These are phyloP conservation scores for Notodonta ziczac DNA, from an alignment of 2,888 invertebrate species.

Conservation along the genomic window DNA sequence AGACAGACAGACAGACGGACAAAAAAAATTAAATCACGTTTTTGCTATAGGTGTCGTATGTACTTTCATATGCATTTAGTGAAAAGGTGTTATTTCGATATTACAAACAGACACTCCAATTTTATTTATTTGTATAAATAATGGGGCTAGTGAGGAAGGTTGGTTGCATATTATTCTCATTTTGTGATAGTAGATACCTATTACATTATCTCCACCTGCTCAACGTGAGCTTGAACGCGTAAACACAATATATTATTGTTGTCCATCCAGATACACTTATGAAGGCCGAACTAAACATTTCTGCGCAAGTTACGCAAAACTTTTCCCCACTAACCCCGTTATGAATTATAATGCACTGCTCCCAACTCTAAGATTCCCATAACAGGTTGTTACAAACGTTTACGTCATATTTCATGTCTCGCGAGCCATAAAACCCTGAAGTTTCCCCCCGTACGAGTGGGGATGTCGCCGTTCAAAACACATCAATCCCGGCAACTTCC, in stretches of 20 bases:
- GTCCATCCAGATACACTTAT: neutral
- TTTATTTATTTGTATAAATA: too few species aligned
- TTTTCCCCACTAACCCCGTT: conserved; percentile 4
- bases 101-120: too few species aligned
- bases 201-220: neutral
- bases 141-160: too few species aligned
- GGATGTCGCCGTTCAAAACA: conserved; percentile 56
- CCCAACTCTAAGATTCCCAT: conserved; percentile 33
- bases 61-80: too few species aligned
- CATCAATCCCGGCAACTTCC: conserved; percentile 63
- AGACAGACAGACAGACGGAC: too few species aligned
- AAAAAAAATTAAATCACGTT: too few species aligned
- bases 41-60: too few species aligned
- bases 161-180: too few species aligned
- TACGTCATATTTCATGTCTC: conserved; percentile 40
- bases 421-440: conserved; percentile 53
- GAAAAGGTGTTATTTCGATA: too few species aligned
- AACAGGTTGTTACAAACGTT: conserved; percentile 49
- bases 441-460: conserved; percentile 35
- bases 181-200: too few species aligned
- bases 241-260: neutral
- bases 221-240: neutral
- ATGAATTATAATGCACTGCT: conserved; percentile 38
- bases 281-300: neutral
- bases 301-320: neutral